phyloP scores from a whole-genome alignment of 2,888 invertebrate genomes.

The Trachelus troglodyta region DNA sequence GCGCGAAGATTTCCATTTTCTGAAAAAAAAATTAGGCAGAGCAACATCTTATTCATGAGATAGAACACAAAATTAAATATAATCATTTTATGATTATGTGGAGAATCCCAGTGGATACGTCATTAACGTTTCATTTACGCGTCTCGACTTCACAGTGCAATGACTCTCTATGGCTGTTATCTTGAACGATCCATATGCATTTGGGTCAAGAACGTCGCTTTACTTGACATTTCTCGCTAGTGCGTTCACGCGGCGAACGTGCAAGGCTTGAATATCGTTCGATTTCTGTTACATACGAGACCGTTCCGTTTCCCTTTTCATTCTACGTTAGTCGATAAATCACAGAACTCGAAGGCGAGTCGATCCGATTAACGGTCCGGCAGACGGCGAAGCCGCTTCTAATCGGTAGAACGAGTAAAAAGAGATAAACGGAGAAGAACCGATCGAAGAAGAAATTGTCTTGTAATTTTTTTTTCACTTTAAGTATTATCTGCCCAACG shows the following conservation, averaged over 20 bases:
- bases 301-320: neutral
- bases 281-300: neutral
- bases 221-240: neutral
- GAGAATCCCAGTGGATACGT: neutral
- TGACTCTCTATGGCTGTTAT: conserved; percentile 23
- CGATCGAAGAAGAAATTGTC: neutral
- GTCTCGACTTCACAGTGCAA: conserved; percentile 26
- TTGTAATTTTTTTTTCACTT: neutral
- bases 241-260: neutral
- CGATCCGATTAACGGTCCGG: neutral
- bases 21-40: conserved; percentile 25
- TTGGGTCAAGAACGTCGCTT: conserved; percentile 54
- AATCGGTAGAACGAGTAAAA: neutral
- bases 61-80: neutral
- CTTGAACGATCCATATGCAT: conserved; percentile 42
- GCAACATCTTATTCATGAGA: neutral
- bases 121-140: neutral
- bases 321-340: neutral
- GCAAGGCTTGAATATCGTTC: neutral
- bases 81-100: neutral
- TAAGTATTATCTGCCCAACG: neutral
- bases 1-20: conserved; percentile 63
- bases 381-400: neutral
- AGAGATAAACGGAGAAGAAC: neutral
- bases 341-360: neutral